Percentiles rank a stretch among this genome's conserved stretches.
These are phyloP conservation scores for Tipula confusa DNA, from an alignment of 2,888 invertebrate genomes.

Conservation along the genomic window DNA sequence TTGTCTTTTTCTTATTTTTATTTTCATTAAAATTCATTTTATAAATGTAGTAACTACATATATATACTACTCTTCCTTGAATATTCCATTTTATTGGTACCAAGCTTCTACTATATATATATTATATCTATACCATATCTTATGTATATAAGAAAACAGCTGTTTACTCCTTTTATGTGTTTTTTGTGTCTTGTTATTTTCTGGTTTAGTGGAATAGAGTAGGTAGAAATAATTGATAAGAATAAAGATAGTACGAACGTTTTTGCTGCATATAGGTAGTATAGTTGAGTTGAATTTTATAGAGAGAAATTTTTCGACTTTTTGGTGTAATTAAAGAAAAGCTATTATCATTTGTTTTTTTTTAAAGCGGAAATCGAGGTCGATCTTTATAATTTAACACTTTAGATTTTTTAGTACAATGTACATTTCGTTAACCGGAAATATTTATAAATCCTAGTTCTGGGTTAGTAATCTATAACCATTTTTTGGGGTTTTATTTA, in stretches of 20 bases:
- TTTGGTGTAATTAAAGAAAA: background rate
- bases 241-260: background rate
- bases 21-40: background rate
- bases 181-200: background rate
- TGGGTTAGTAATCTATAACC: too few species aligned
- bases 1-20: background rate
- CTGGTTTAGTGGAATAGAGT: background rate
- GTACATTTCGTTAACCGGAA: background rate
- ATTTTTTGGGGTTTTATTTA: too few species aligned
- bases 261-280: background rate
- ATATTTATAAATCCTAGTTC: too few species aligned
- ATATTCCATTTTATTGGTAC: background rate
- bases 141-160: background rate
- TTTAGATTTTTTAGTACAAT: background rate
- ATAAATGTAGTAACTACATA: background rate
- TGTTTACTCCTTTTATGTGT: background rate
- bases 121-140: background rate
- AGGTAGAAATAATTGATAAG: slow-evolving; percentile 6
- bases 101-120: background rate
- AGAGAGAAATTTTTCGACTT: background rate
- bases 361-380: background rate
- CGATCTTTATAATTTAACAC: background rate
- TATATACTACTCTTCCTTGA: background rate
- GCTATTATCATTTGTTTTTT: background rate
- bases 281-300: background rate